Evolutionary conservation across 1,140 invertebrate species (phyloP), one percentile per base, ranked within the genome.

Genomic region (Meloidogyne floridensis): DNA sequence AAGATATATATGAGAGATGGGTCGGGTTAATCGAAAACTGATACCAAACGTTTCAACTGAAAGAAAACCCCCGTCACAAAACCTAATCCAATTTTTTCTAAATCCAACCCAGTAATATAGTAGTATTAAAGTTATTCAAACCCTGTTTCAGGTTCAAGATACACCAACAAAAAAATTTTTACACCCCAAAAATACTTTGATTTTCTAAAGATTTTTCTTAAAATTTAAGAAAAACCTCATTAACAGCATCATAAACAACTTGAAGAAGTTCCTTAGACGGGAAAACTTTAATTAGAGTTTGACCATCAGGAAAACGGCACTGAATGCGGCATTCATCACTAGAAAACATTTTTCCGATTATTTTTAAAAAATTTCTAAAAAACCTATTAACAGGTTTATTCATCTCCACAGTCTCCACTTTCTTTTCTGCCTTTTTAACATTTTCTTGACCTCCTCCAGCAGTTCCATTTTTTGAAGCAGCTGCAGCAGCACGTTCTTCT

Each of bases 281-380:
- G 53, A 85, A 83, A 32, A 65, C 74, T 11, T 59, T 51, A 5
- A 53, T 70, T n/a, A 83, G 11, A 47, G 72, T 84, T 18, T 56
- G 54, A 1, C 82, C 82, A 73, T 83, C 75, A 2, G 83, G 82
- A 78, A 83, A 83, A 43, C 72, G 65, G 59, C 82, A 83, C 53
- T 84, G 83, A 32, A 83, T 83, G 6, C 74, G 82, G 18, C 82
- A 83, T 32, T 83, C 73, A 2, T 85, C 82, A n/a, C 82, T 83
- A 15, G 11, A 42, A 32, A 54, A 3, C 8, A 81, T 32, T 54
- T 83, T 43, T 10, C n/a, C n/a, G 70, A 81, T 54, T 51, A 82
- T 65, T 5, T 76, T 65, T 11, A 51, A 79, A 70, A 69, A 18
- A 51, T 47, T 70, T 72, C n/a, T 4, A 80, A 81, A 80, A 20